Evolutionary conservation across 2,113 vertebrate species (phyloP).

Genomic region (Tupaia chinensis): DNA sequence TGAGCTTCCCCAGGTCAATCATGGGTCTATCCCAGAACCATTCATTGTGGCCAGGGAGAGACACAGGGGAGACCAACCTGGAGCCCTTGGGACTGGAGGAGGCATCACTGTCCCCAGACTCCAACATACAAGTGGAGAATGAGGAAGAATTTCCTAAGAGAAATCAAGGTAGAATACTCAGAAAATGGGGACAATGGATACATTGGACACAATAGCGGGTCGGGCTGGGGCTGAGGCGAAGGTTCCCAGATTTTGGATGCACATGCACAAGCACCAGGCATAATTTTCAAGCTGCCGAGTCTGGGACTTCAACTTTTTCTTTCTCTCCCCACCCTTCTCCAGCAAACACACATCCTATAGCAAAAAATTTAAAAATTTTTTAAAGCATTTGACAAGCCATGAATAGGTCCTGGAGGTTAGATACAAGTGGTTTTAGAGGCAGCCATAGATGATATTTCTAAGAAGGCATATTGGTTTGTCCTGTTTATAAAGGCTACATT

Average conservation of each 20-base stretch:
- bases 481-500: no score
- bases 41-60: background rate
- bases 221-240: no score
- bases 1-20: background rate
- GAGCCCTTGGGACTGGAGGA: background rate
- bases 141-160: background rate
- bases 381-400: no score
- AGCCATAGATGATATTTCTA: background rate
- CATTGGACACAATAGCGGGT: background rate
- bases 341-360: no score
- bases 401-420: background rate
- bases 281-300: no score
- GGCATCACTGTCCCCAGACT: background rate
- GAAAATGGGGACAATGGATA: background rate
- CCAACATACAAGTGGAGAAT: background rate
- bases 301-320: no score
- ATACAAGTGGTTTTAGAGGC: no score
- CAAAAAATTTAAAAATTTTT: no score
- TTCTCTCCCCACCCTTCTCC: no score
- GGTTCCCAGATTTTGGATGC: no score
- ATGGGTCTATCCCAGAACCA: background rate
- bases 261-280: no score
- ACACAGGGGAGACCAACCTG: background rate
- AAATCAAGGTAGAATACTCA: background rate
- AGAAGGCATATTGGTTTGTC: background rate